A percentile compares a stretch with the other conserved stretches of the same genome.
These are phyloP conservation scores for Orientallactaga bullata DNA, from an alignment of 2,113 vertebrate genomes.

Conservation along the genomic window DNA sequence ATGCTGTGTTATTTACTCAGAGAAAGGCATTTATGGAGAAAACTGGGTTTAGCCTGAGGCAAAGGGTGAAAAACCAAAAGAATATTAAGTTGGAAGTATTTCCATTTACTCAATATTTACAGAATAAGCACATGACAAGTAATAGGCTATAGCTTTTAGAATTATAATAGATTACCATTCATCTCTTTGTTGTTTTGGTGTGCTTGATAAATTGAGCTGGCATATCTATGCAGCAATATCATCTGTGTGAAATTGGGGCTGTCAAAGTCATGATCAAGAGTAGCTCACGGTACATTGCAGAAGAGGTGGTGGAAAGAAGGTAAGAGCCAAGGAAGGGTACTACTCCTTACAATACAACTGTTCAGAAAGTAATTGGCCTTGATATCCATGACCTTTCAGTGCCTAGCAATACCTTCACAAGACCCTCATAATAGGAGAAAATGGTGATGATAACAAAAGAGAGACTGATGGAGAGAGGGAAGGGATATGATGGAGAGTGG, in stretches of 20 bases:
- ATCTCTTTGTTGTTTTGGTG: slow-evolving; percentile 58
- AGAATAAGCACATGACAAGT: slow-evolving; percentile 40
- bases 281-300: no score
- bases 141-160: background rate
- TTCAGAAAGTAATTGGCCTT: no score
- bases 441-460: no score
- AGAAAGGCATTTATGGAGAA: slow-evolving; percentile 55
- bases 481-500: no score
- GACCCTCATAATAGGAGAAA: no score
- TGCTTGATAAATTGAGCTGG: slow-evolving; percentile 74
- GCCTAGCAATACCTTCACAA: no score
- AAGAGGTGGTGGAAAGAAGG: no score
- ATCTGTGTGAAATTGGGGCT: slow-evolving; percentile 71
- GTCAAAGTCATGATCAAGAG: slow-evolving; percentile 64
- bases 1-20: slow-evolving; percentile 60
- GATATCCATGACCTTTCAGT: no score
- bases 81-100: slow-evolving; percentile 62
- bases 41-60: slow-evolving; percentile 64
- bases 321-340: no score
- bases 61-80: background rate
- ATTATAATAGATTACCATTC: slow-evolving; percentile 58
- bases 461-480: no score
- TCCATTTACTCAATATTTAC: slow-evolving; percentile 43
- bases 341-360: no score
- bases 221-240: slow-evolving; percentile 62